Evolutionary conservation across 1,140 invertebrate species (phyloP), one percentile per base, ranked within the genome.

Genomic region (Lepidurus arcticus): DNA sequence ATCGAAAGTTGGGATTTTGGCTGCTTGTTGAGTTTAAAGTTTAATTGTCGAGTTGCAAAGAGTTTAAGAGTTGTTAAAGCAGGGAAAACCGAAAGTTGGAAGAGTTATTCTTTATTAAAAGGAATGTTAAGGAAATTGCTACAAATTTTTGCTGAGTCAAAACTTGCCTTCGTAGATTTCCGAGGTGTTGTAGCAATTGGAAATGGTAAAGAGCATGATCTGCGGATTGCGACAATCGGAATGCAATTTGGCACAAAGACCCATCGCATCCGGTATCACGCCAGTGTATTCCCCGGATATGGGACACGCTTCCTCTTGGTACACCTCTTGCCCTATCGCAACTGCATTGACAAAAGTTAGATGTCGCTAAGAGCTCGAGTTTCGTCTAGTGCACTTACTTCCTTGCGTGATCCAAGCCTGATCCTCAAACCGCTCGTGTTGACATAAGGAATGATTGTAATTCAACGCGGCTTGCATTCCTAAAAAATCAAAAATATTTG

Each of bases 171-270:
- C 91, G 81, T 88, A 91, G 26, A 92, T 84, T 83, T 91, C 89
- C 43, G 87, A 81, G 81, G 77, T 85, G 85, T 82, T 87, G 83
- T 82, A 81, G 81, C 91, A 92, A 76, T 90, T 88, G 42, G 86
- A 89, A 13, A 92, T 90, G 81, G 89, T 90, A 82, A 90, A 92
- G 80, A 90, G 91, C 91, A 92, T 92, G 44, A 90, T 86, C 82
- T 92, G 90, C 16, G 89, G 88, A 44, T 89, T 88, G 80, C 88
- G 87, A 83, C 91, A 92, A 82, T 92, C 90, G 44, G 90, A 92
- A 79, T 88, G 89, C 44, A 92, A 85, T 84, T 90, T 90, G n/a
- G 90, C 90, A 83, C 91, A 92, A 80, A 91, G 85, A 77, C 88
- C 88, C 16, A 85, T 85, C n/a, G 88, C 84, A 82, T 91, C 90